Base-by-base conservation (phyloP, 1,140 invertebrate species). In the Trachymyrmex septentrionalis region DNA sequence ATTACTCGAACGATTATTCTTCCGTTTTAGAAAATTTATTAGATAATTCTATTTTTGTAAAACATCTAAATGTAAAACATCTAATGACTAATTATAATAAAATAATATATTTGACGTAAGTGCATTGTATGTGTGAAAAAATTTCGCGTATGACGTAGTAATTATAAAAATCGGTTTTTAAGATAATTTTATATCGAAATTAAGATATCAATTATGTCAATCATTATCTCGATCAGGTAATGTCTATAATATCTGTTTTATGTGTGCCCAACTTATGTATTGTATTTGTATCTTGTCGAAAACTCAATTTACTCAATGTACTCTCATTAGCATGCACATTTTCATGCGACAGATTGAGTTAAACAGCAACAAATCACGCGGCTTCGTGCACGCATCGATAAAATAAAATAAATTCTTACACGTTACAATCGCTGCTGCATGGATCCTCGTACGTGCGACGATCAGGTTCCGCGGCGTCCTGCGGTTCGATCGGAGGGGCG, bases 361-460 rank as follows among this genome's bases (percentile, higher is more conserved):
- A 16, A 63, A 57, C 34, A 44, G 21, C 30, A 16, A 27, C 34
- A 64, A 55, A 24, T 30, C n/a, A 27, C 44, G 63, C 44, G 12
- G 2, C n/a, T 67, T 19, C 38, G 14, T 3, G 57, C 59, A 44
- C 19, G 61, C 59, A 24, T 14, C 66, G 67, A 72, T 82, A 82
- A 72, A 59, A 57, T 14, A 19, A 57, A 81, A 69, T 34, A 55
- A 85, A 69, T 61, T 86, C 91, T 93, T 93, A 93, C 92, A 59
- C 64, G 19, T 48, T 77, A 61, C 30, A 73, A 78, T 53, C 66
- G 67, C 77, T 57, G 80, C 69, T 85, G 86, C 87, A 86, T 44
- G 86, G 55, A 63, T 88, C 85, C 48, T 92, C 87, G 77, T 82
- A 84, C 30, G 81, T 80, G 88, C 48, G 85, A 63, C 85, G 64